Percentiles rank a stretch among this genome's conserved stretches.
phyloP scores from a whole-genome alignment of 2,797 vertebrate genomes.

The Sebastiscus tertius region DNA sequence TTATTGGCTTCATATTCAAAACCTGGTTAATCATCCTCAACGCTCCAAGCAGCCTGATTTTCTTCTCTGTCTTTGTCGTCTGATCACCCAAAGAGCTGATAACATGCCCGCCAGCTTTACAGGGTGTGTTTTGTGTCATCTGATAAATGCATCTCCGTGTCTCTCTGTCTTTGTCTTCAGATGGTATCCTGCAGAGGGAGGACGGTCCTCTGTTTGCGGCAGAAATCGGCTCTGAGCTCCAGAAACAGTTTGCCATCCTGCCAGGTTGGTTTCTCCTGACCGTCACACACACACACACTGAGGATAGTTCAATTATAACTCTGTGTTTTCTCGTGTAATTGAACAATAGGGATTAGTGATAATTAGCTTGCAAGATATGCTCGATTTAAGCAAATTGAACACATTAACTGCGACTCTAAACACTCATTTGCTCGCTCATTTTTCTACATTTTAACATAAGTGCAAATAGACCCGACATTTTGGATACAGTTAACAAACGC shows the following conservation, averaged over 20 bases:
- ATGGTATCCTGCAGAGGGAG: conserved; percentile 94
- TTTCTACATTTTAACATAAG: background rate
- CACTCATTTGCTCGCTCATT: background rate
- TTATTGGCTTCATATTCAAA: background rate
- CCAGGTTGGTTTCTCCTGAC: conserved; percentile 81
- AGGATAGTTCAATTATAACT: no score
- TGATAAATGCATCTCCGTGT: background rate
- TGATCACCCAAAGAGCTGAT: background rate
- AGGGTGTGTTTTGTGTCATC: background rate
- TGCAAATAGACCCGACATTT: background rate
- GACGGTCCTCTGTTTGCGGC: conserved; percentile 85
- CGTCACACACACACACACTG: no score
- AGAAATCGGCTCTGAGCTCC: conserved; percentile 90
- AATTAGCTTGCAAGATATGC: background rate
- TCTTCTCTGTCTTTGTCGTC: background rate
- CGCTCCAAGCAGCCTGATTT: background rate
- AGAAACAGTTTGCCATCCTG: conserved; percentile 91
- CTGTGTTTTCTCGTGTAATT: background rate
- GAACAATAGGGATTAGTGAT: background rate
- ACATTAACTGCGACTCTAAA: background rate
- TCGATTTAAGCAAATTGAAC: background rate
- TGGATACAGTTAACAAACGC: background rate
- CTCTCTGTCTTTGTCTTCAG: conserved; percentile 63
- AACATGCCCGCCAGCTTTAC: background rate
- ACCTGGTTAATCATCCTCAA: background rate